Evolutionary conservation across 2,888 invertebrate genomes (phyloP).

Genomic region (Caenorhabditis imperialis): DNA sequence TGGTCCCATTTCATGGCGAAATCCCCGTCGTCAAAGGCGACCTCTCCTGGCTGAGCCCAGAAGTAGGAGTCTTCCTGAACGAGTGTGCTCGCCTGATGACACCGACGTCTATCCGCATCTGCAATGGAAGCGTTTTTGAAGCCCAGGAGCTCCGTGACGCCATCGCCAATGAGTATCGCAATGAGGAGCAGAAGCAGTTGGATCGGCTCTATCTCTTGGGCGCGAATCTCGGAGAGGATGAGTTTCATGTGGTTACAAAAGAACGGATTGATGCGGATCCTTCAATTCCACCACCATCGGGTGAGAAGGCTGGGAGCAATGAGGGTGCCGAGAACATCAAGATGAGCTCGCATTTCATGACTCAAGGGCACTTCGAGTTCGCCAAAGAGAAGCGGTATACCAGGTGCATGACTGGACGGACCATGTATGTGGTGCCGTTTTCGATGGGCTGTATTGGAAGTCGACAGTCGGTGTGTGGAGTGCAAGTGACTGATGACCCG

Average conservation of each 20-base stretch:
- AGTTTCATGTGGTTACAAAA: conserved; percentile 25
- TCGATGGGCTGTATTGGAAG: conserved; percentile 98
- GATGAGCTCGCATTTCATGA: conserved; percentile 32
- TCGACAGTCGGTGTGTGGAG: conserved; percentile 92
- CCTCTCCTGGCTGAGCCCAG: conserved; percentile 33
- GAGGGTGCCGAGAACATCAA: conserved; percentile 10
- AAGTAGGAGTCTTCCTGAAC: conserved; percentile 34
- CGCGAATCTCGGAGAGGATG: conserved; percentile 26
- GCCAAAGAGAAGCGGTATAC: conserved; percentile 85
- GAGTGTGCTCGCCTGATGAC: conserved; percentile 43
- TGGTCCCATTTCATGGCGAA: conserved; percentile 35
- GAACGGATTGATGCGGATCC: conserved; percentile 33
- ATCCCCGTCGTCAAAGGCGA: conserved; percentile 53
- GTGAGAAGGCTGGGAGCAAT: background rate
- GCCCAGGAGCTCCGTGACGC: conserved; percentile 42
- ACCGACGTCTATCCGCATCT: conserved; percentile 54
- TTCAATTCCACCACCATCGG: background rate
- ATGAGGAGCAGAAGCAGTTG: conserved; percentile 17
- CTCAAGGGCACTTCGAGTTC: conserved; percentile 10
- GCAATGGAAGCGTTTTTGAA: conserved; percentile 60
- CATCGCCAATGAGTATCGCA: conserved; percentile 32
- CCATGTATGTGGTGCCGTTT: conserved; percentile 97
- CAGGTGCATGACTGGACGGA: conserved; percentile 83
- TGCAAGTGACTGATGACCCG: conserved; percentile 90
- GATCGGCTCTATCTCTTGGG: conserved; percentile 26